Base-by-base conservation (phyloP, 2,113 vertebrate genomes). In the Gallinago media region DNA sequence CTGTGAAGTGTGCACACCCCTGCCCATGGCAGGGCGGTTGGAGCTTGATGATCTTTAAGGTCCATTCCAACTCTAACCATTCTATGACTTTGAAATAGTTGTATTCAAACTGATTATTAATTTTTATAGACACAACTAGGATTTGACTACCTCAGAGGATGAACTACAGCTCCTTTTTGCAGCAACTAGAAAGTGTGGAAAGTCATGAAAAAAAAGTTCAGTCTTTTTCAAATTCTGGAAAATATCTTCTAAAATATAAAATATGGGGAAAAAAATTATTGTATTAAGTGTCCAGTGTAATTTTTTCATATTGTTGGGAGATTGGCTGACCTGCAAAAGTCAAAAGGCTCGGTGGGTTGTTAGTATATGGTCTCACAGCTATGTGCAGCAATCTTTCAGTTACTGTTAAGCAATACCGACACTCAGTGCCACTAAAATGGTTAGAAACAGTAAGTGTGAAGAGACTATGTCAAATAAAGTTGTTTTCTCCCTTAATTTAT, bases 401-500 rank as follows among this genome's bases (percentile, higher is more conserved):
- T 85, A 58, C 55, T 82, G 17, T 38, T 93, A 70, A 88, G 62
- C 50, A 87, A 61, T 16, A 80, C 62, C 58, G 81, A 85, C 67
- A 89, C 62, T 80, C 50, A 66, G 63, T 89, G 83, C 54, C 78
- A 85, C 74, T 80, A 52, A 88, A 85, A 89, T 32, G 31, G 49
- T 71, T 70, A 71, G 29, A 93, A 70, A 95, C 29, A 85, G 74
- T 50, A 90, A 94, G 63, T 88, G 75, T 85, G 75, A 92, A 59
- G 46, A 34, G 11, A 73, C 36, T 83, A 11, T 49, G 49, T 80
- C 59, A 91, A 92, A 96, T 8, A 83, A 86, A 91, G 65, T 84
- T 95, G 86, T 91, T 92, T 92, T 81, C 76, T 81, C 65, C 56
- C 27, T 74, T 63, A 78, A 95, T 94, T 90, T 90, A 96, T 88